Base-by-base conservation (phyloP, 2,888 invertebrate genomes). In the Aleiodes leptofemur region DNA sequence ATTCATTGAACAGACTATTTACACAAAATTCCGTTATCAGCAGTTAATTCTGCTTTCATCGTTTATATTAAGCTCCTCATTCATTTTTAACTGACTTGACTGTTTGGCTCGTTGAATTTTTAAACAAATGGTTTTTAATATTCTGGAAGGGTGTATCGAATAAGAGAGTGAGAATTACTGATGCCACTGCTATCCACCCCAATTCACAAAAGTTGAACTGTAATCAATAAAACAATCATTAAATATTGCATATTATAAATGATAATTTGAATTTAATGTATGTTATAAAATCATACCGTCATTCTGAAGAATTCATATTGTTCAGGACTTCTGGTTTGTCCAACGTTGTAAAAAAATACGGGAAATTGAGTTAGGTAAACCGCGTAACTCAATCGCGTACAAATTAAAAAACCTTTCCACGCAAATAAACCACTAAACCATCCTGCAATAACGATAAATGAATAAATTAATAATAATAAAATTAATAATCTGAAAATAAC, bases 351-450 rank as follows among this genome's bases (percentile, higher is more conserved):
- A 87, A 94, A 94, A 85, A 93, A 94, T 73, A 94, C 91, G 4
- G 94, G 94, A 82, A 94, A 94, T 85, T 94, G 94, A 34, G 93
- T 93, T 76, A 94, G 88, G 84, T 94, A 94, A 70, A 94, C 90
- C 48, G 93, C 92, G 84, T 94, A 94, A 50, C 94, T 94, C n/a
- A 94, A 90, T 84, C 93, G 92, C 9, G 94, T 94, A 82, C 92
- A 92, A 8, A 94, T 89, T 80, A 92, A 90, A 84, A 94, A 94
- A 61, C 92, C 91, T 81, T 90, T 91, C 91, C 92, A 92, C 8
- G 92, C 91, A 68, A 93, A 91, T 55, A 93, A 77, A 76, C 87
- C 86, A 13, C 92, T 92, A 3, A 93, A 77, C 80, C 90, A 88
- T 82, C 91, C 94, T 94, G 81, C 1, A 90, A 89, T 69, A 76